These are phyloP conservation scores for Catamblyrhynchus diadema DNA, from an alignment of 2,797 vertebrate genomes.

Conservation along the genomic window DNA sequence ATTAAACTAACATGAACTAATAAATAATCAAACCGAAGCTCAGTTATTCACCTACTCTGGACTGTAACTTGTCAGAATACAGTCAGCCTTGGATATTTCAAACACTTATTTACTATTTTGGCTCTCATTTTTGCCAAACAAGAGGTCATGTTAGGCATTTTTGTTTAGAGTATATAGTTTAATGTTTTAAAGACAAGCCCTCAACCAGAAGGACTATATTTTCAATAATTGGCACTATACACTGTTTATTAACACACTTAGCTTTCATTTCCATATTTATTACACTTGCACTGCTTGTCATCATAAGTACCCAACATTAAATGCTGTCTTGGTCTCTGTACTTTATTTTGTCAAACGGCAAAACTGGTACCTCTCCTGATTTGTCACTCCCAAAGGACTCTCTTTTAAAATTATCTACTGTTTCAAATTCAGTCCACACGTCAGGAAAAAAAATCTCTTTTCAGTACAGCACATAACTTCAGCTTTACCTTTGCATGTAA, in stretches of 20 bases:
- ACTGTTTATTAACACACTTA: not conserved
- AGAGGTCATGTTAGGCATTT: not conserved
- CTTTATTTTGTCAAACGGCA: not conserved
- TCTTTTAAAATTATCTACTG: not conserved
- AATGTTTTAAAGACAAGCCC: not conserved
- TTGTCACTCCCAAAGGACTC: not conserved
- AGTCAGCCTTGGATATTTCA: not conserved
- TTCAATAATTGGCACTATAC: not conserved
- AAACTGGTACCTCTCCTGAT: constrained; percentile 6
- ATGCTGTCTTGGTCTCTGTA: not conserved
- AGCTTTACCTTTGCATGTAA: constrained; percentile 1
- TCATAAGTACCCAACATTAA: not conserved
- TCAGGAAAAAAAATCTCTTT: not conserved
- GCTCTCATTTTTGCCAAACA: not conserved
- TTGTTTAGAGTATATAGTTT: not conserved
- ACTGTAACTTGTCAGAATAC: not conserved
- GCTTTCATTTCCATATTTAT: not conserved
- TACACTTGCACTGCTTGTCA: not conserved
- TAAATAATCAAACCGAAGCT: constrained; percentile 1
- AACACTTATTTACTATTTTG: not conserved
- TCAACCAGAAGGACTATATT: not conserved
- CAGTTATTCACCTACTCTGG: not conserved
- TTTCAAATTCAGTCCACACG: not conserved
- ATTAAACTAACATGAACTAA: not conserved
- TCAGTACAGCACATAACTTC: not conserved